Percentiles rank a stretch among this genome's conserved stretches.
phyloP scores from a whole-genome alignment of 2,113 vertebrate genomes.

The Tetrao urogallus region DNA sequence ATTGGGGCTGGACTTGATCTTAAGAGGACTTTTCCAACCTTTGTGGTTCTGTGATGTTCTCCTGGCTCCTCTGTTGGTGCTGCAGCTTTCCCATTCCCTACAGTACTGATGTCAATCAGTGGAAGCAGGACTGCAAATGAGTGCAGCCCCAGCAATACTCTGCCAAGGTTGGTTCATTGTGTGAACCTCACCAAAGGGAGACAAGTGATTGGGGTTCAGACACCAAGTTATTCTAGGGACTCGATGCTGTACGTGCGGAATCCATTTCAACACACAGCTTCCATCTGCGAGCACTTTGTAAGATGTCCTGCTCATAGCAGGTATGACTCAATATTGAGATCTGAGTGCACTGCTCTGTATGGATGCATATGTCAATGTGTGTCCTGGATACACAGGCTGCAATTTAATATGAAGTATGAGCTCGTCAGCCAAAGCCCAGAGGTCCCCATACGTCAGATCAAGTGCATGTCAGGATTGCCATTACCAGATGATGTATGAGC shows the following conservation, averaged over 20 bases:
- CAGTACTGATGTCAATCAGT: accelerated
- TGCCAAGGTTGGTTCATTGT: background rate
- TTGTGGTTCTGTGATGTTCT: background rate
- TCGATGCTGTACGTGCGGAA: accelerated
- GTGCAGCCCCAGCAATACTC: background rate
- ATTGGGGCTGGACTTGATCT: no score
- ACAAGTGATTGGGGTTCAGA: accelerated
- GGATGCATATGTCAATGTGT: background rate
- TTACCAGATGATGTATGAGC: constrained; percentile 68
- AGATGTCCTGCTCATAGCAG: accelerated
- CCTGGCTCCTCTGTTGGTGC: background rate
- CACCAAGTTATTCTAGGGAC: accelerated
- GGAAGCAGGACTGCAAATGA: background rate
- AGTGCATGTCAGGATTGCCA: constrained; percentile 41
- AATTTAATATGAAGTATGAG: background rate
- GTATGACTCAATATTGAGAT: background rate
- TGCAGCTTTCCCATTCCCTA: background rate
- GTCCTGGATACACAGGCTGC: background rate
- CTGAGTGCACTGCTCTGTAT: background rate
- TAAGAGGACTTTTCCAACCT: no score
- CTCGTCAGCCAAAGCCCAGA: background rate
- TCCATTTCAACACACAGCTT: background rate
- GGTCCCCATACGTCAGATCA: constrained; percentile 55
- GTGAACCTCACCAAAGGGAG: background rate
- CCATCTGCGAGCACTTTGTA: background rate